These are phyloP conservation scores for Dendrolimus kikuchii DNA, from an alignment of 1,140 invertebrate species.

Conservation along the genomic window DNA sequence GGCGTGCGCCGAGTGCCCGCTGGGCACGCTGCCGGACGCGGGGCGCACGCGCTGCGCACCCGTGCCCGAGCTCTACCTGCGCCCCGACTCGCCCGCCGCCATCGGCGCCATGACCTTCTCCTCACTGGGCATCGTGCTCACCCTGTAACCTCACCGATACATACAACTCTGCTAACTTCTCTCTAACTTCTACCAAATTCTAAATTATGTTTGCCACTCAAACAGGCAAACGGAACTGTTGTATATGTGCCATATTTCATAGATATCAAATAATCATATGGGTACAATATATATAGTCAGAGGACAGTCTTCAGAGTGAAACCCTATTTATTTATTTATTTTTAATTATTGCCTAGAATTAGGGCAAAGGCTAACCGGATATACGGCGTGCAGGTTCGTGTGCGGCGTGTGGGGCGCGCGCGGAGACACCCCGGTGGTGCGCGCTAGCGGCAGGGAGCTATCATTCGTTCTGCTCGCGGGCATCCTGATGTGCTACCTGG, in stretches of 20 bases:
- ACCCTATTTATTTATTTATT: too few species aligned
- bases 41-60: conserved; percentile 81
- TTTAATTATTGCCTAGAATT: too few species aligned
- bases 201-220: too few species aligned
- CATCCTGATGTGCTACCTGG: conserved; percentile 90
- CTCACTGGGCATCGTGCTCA: conserved; percentile 83
- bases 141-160: conserved; percentile 56
- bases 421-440: conserved; percentile 90
- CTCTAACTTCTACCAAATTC: too few species aligned
- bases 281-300: too few species aligned
- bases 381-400: conserved; percentile 70
- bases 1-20: conserved; percentile 84
- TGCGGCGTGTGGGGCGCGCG: conserved; percentile 81
- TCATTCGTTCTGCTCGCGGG: conserved; percentile 91
- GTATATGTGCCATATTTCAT: too few species aligned
- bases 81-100: conserved; percentile 85
- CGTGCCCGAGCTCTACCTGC: conserved; percentile 88
- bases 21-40: conserved; percentile 86
- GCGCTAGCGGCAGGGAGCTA: conserved; percentile 91
- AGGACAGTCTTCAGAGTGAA: too few species aligned
- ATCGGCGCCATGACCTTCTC: conserved; percentile 89
- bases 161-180: background rate
- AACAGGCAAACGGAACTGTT: too few species aligned
- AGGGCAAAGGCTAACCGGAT: conserved; percentile 12
- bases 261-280: too few species aligned